These are phyloP conservation scores for Pantelozetes paolii DNA, from an alignment of 2,888 invertebrate species.

Conservation along the genomic window DNA sequence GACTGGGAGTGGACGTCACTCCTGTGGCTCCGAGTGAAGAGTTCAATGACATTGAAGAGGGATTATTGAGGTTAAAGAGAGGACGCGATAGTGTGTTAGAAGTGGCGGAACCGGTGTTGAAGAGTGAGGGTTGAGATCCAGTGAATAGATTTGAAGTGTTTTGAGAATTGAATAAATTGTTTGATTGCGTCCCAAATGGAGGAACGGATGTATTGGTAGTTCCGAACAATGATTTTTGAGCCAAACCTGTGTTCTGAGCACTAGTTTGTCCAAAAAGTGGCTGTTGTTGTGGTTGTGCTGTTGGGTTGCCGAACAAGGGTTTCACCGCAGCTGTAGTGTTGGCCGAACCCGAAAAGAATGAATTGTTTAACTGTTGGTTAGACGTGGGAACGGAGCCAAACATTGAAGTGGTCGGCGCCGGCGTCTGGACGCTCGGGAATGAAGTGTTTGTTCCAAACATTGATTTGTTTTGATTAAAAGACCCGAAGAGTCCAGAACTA, in stretches of 20 bases:
- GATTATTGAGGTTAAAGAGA: constrained; percentile 9
- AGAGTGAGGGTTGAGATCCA: constrained; percentile 42
- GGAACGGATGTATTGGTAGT: neutral
- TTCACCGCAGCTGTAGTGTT: constrained; percentile 8
- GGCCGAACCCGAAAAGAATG: constrained; percentile 10
- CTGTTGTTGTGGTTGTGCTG: neutral
- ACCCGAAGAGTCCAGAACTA: neutral
- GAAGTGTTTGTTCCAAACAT: constrained; percentile 6
- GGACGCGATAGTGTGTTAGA: neutral
- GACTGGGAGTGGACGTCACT: constrained; percentile 1
- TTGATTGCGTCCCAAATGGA: constrained; percentile 52
- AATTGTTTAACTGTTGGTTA: neutral
- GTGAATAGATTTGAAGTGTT: constrained; percentile 46
- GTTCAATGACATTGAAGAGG: neutral
- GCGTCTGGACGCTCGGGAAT: constrained; percentile 46
- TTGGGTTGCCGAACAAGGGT: neutral
- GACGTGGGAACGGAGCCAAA: constrained; percentile 36
- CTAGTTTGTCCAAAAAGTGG: constrained; percentile 22
- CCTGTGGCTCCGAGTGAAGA: constrained; percentile 10
- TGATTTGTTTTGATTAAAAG: constrained; percentile 28
- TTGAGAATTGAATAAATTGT: constrained; percentile 14
- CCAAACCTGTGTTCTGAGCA: constrained; percentile 14
- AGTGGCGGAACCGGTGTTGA: constrained; percentile 6
- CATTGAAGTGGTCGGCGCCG: constrained; percentile 65
- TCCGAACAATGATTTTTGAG: constrained; percentile 27